Conservation (phyloP, 2,888 invertebrate species). For the Halocaridina rubra region DNA sequence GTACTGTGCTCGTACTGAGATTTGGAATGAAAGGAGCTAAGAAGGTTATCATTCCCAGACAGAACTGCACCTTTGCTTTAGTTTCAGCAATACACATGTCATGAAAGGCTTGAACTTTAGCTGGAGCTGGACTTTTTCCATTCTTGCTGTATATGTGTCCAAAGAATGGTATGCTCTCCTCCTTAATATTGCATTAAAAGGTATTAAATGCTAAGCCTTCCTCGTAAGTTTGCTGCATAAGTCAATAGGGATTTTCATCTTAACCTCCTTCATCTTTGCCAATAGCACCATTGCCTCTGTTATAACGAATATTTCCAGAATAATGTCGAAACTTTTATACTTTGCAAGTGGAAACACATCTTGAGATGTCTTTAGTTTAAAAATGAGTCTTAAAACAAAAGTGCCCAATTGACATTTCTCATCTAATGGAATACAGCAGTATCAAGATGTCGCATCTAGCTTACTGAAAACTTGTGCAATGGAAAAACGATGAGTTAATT, state of each 20-base stretch:
- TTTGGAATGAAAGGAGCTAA: background rate
- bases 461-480: background rate
- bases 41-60: background rate
- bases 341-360: background rate
- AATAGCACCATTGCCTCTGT: background rate
- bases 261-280: background rate
- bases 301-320: background rate
- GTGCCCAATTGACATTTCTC: background rate
- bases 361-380: too few relatives aligned
- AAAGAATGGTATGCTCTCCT: background rate
- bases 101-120: background rate
- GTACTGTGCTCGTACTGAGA: background rate
- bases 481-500: background rate
- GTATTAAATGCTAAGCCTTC: too few relatives aligned
- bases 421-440: background rate
- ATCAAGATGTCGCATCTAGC: background rate
- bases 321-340: background rate
- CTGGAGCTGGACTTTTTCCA: background rate
- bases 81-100: background rate
- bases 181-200: too few relatives aligned
- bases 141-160: background rate
- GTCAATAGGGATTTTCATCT: background rate
- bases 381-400: background rate
- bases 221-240: background rate
- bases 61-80: background rate